Evolutionary conservation across 2,888 invertebrate species (phyloP).

Genomic region (Dicyrtomina minuta): DNA sequence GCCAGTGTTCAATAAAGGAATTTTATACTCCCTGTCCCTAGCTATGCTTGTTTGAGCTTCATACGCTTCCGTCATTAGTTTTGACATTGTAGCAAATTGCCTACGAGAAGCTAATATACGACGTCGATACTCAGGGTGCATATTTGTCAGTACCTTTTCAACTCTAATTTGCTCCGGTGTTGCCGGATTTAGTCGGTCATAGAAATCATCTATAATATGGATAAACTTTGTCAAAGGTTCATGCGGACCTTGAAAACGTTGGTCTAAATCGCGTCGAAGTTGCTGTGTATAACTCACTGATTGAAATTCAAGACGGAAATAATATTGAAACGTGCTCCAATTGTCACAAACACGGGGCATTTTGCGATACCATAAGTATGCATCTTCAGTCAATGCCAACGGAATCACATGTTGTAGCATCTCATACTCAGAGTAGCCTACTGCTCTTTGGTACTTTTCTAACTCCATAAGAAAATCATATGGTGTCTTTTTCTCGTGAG

Average conservation of each 20-base stretch:
- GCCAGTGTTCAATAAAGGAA: no score
- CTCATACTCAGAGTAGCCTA: conserved; percentile 30
- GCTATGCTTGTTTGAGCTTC: no score
- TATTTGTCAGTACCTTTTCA: not conserved
- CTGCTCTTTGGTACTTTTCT: conserved; percentile 31
- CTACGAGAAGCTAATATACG: not conserved
- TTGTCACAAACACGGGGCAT: conserved; percentile 13
- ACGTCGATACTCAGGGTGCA: conserved; percentile 6
- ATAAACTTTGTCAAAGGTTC: conserved; percentile 35
- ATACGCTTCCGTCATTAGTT: no score
- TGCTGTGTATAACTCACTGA: conserved; percentile 35
- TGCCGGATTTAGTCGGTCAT: conserved; percentile 17
- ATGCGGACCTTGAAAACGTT: conserved; percentile 35
- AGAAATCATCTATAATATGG: conserved; percentile 30
- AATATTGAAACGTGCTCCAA: conserved; percentile 29
- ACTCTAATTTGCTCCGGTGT: not conserved
- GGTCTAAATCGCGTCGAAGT: conserved; percentile 34
- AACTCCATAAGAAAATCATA: conserved; percentile 40
- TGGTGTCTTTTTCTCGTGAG: conserved; percentile 35
- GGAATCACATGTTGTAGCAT: conserved; percentile 37
- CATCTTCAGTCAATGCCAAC: conserved; percentile 30
- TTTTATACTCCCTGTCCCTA: no score
- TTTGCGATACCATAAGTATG: conserved; percentile 37
- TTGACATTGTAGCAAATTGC: no score
- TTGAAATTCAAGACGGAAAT: conserved; percentile 36